Evolutionary conservation across 1,140 invertebrate species (phyloP), one percentile per base, ranked within the genome.

Genomic region (Meloidogyne exigua): DNA sequence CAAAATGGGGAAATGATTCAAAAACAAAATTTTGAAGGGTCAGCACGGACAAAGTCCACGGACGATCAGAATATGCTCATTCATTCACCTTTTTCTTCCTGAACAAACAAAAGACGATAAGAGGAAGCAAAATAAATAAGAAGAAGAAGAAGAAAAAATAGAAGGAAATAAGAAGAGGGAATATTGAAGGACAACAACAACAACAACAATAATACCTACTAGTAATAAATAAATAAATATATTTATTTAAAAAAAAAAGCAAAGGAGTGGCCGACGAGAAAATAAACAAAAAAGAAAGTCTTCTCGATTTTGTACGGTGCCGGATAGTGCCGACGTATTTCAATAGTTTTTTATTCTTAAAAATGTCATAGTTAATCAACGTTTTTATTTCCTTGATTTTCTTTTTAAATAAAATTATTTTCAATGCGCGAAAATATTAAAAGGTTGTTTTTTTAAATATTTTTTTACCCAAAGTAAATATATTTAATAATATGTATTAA

Each of bases 91-190:
- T n/a, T n/a, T 15, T 49, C 49, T 57, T 57, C 49, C 49, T 57
- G 49, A 57, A 57, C 49, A 57, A 57, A 57, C n/a, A 57, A n/a
- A 57, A 57, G 49, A 57, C 49, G 49, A 57, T n/a, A n/a, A 57
- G 49, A 57, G 49, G 18, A 32, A 7, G 7, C 7, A 3, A 3
- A 32, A 32, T 3, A 32, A 32, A 7, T 32, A 32, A 32, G 28
- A 32, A 32, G 21, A 12, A 18, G 9, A 39, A 39, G 36, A 21
- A 21, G 13, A 49, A n/a, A n/a, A 57, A 57, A 9, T 9, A 21
- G 2, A 57, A 21, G 18, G 13, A 57, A 7, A 57, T 5, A n/a
- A 15, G 18, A 9, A n/a, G n/a, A 9, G 13, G 9, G 9, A 15
- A 9, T 2, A 44, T 57, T 57, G 49, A 57, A 57, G 18, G 18